Conservation (phyloP, 2,113 vertebrate genomes). For the Myrmecobius fasciatus region DNA sequence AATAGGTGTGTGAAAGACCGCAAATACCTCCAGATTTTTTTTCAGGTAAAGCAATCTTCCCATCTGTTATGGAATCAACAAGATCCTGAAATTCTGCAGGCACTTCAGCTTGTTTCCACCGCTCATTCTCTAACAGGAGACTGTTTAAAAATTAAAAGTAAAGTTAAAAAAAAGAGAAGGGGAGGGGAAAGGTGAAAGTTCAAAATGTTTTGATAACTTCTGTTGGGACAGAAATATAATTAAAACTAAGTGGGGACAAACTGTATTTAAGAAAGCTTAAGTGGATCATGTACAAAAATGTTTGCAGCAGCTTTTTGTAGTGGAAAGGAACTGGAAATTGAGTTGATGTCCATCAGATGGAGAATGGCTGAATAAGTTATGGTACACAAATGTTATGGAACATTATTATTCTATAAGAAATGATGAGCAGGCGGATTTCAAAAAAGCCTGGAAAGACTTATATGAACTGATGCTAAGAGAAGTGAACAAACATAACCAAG, state of each 20-base stretch:
- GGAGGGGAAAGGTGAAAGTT: conserved; percentile 55
- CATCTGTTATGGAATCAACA: conserved; percentile 93
- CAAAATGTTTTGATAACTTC: conserved; percentile 26
- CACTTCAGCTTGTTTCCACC: conserved; percentile 99
- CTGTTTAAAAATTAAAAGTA: conserved; percentile 78
- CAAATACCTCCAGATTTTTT: conserved; percentile 89
- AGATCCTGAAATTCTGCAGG: conserved; percentile 97
- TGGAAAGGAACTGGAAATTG: too few species aligned
- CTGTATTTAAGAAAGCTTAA: conserved; percentile 22
- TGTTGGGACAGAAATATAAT: conserved; percentile 43
- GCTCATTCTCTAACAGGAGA: conserved; percentile 96
- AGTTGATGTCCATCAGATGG: too few species aligned
- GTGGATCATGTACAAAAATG: too few species aligned
- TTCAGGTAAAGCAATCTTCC: conserved; percentile 93
- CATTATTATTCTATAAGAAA: too few species aligned
- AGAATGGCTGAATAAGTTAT: too few species aligned
- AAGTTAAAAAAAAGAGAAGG: conserved; percentile 53
- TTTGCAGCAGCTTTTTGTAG: too few species aligned
- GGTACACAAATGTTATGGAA: too few species aligned
- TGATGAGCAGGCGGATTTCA: too few species aligned
- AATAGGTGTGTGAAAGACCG: conserved; percentile 14
- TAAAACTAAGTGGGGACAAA: neutral
- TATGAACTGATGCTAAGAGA: too few species aligned
- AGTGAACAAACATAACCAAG: too few species aligned
- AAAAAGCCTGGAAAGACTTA: too few species aligned